Percentiles rank a stretch among this genome's conserved stretches.
These are phyloP conservation scores for Latrodectus hesperus DNA, from an alignment of 2,888 invertebrate species.

Conservation along the genomic window DNA sequence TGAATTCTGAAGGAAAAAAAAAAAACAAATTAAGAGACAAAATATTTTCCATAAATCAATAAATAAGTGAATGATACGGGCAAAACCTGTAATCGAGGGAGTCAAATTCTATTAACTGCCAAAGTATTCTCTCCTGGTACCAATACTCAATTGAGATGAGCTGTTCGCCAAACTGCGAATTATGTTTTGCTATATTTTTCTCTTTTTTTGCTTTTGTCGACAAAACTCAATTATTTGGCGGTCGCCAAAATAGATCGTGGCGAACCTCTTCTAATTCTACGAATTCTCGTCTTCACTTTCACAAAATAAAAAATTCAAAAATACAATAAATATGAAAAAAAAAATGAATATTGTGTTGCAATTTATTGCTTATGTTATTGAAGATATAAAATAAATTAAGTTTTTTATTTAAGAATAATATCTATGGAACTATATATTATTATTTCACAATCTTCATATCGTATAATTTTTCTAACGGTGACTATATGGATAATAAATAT, in stretches of 20 bases:
- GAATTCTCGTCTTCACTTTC: not conserved
- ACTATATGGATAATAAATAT: no score
- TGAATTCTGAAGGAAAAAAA: not conserved
- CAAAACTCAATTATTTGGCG: conserved; percentile 51
- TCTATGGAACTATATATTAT: no score
- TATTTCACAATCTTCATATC: no score
- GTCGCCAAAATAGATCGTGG: conserved; percentile 44
- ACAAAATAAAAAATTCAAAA: no score
- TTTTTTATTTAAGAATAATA: no score
- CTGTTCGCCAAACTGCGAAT: not conserved
- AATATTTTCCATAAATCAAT: conserved; percentile 36
- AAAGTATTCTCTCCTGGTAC: conserved; percentile 3
- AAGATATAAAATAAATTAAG: no score
- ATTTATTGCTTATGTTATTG: no score
- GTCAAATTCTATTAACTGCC: conserved; percentile 60
- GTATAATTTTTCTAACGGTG: no score
- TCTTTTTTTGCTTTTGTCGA: conserved; percentile 3
- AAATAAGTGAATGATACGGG: not conserved
- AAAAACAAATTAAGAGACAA: not conserved
- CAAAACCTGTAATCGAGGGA: conserved; percentile 9
- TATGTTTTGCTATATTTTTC: conserved; percentile 1
- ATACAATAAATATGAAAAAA: no score
- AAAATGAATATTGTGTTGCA: no score
- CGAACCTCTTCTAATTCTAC: not conserved
- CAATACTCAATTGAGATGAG: not conserved